A percentile compares a stretch with the other conserved stretches of the same genome.
Evolutionary conservation across 2,113 vertebrate genomes (phyloP).

Genomic region (Limanda limanda): DNA sequence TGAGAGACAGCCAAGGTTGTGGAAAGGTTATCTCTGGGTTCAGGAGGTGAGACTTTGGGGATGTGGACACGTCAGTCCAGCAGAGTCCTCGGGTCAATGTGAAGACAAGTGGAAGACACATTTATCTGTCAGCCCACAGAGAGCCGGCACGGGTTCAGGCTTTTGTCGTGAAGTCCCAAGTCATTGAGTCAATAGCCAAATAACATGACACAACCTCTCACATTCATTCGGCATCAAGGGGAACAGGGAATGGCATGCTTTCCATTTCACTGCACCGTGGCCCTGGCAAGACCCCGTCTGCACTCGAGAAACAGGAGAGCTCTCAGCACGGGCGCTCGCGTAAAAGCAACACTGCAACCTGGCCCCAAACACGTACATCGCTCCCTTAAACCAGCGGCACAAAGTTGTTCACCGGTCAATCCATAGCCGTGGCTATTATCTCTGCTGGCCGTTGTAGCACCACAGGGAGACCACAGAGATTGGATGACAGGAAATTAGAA

Average conservation of each 20-base stretch:
- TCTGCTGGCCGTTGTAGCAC: slow-evolving; percentile 16
- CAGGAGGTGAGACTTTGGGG: slow-evolving; percentile 73
- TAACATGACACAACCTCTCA: slow-evolving; percentile 96
- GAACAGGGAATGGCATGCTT: slow-evolving; percentile 87
- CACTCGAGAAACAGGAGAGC: slow-evolving; percentile 77
- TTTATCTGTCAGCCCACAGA: slow-evolving; percentile 89
- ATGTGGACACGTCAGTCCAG: slow-evolving; percentile 83
- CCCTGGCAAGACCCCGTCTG: slow-evolving; percentile 84
- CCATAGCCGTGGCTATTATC: slow-evolving; percentile 64
- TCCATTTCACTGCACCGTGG: slow-evolving; percentile 86
- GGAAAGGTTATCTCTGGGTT: slow-evolving; percentile 65
- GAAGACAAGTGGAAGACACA: slow-evolving; percentile 93
- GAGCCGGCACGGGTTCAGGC: slow-evolving; percentile 85
- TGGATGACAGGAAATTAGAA: slow-evolving; percentile 63
- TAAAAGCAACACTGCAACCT: slow-evolving; percentile 45
- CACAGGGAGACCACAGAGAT: slow-evolving; percentile 46
- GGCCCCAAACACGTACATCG: slow-evolving; percentile 37
- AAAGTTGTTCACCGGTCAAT: slow-evolving; percentile 63
- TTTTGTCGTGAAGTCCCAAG: slow-evolving; percentile 89
- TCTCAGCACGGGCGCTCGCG: slow-evolving; percentile 36
- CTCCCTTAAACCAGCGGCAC: slow-evolving; percentile 45
- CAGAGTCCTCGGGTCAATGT: slow-evolving; percentile 91
- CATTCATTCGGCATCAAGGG: slow-evolving; percentile 88
- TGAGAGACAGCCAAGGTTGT: slow-evolving; percentile 66
- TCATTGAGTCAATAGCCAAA: slow-evolving; percentile 93